Base-by-base conservation (phyloP, 2,113 vertebrate genomes). In the Myotis davidii region DNA sequence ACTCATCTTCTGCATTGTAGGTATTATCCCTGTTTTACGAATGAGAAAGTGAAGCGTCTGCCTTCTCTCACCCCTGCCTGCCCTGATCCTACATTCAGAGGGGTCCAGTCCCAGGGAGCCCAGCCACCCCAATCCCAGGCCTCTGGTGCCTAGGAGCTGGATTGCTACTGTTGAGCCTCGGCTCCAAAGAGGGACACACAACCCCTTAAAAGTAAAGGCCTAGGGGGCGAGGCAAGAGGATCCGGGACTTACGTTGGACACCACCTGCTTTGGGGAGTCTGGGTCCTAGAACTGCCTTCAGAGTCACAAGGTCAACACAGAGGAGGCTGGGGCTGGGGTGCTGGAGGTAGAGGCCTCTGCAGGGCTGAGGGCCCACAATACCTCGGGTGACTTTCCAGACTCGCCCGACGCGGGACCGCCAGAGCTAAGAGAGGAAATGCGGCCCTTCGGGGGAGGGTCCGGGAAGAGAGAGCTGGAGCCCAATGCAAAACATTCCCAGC, bases 241-340 rank as follows among this genome's bases (percentile, higher is more conserved):
- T 12, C 10, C 59, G 54, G 67, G 34, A 29, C 73, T 50, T 20
- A 18, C 1, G 45, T 59, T 7, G 1, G 14, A 77, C 85, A 37
- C 5, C 13, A 76, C 89, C 29, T n/a, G 42, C 45, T 64, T 37
- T 12, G 81, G 65, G 25, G 79, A 59, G 18, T 91, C 37, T 45
- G 59, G 45, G 73, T 67, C 48, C 89, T 81, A 23, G 50, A 77
- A 67, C 8, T 23, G 29, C 84, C 48, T 82, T 54, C 10, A 5
- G 88, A 64, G 72, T 88, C 84, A 92, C 17, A 27, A 94, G 81
- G 81, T 95, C 85, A 90, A 17, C 37, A 9, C 9, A 45, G 23
- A 73, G 67, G 88, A 18, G 25, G 45, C 52, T 52, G 52, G 70
- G 45, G 67, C 4, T 59, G 59, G 59, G 59, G 25, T 27, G 29